Percentiles rank a stretch among this genome's conserved stretches.
These are phyloP conservation scores for Nothura maculosa DNA, from an alignment of 2,797 vertebrate species.

Conservation along the genomic window DNA sequence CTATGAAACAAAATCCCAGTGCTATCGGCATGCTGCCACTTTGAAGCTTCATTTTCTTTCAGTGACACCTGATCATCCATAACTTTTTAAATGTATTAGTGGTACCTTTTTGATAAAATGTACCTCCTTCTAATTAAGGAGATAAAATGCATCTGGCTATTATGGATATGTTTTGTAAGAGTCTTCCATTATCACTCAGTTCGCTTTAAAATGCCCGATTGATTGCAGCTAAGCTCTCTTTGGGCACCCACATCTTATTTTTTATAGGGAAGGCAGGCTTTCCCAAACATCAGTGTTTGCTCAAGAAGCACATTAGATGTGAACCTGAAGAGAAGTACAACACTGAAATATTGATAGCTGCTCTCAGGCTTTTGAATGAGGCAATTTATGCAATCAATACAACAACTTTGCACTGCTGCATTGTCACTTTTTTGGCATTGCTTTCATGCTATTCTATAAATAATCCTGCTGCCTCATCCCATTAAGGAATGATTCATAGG, in stretches of 20 bases:
- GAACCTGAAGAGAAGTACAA: background rate
- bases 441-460: slow-evolving; percentile 45
- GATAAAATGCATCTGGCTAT: background rate
- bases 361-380: slow-evolving; percentile 40
- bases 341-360: slow-evolving; percentile 62
- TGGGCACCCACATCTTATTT: background rate
- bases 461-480: slow-evolving; percentile 49
- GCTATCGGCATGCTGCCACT: background rate
- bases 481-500: background rate
- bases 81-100: background rate
- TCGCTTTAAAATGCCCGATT: background rate
- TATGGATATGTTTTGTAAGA: background rate
- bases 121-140: background rate
- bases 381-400: slow-evolving; percentile 58
- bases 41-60: background rate
- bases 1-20: background rate
- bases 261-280: background rate
- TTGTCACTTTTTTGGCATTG: slow-evolving; percentile 32
- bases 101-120: background rate
- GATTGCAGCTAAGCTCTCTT: slow-evolving; percentile 15
- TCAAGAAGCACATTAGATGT: slow-evolving; percentile 58
- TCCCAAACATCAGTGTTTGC: slow-evolving; percentile 40
- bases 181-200: background rate
- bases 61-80: background rate
- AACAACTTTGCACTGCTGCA: slow-evolving; percentile 3